Evolutionary conservation across 2,888 invertebrate genomes (phyloP).

Genomic region (Eupithecia dodoneata): DNA sequence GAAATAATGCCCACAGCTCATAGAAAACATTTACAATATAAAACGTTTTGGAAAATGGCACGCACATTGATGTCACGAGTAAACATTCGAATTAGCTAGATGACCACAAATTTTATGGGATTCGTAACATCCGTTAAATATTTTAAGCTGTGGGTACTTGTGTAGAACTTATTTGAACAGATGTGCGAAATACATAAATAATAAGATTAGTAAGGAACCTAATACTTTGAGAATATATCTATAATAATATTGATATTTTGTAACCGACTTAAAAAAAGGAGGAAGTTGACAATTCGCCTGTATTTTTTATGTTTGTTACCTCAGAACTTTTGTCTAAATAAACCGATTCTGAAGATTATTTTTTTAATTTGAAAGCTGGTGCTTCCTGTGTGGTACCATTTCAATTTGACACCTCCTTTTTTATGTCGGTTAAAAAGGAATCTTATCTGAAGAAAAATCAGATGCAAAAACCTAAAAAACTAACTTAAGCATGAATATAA

Average conservation of each 20-base stretch:
- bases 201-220: neutral
- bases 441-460: neutral
- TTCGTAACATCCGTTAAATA: constrained; percentile 11
- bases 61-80: constrained; percentile 49
- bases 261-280: too few species aligned
- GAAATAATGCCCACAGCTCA: neutral
- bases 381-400: too few species aligned
- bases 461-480: neutral
- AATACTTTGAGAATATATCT: neutral
- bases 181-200: neutral
- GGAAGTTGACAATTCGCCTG: too few species aligned
- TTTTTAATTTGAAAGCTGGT: too few species aligned
- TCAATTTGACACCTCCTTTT: too few species aligned
- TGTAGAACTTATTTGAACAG: neutral
- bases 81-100: constrained; percentile 46
- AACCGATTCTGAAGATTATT: too few species aligned
- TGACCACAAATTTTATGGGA: constrained; percentile 41
- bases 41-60: constrained; percentile 45
- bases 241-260: too few species aligned
- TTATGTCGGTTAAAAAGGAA: too few species aligned
- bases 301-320: too few species aligned
- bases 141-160: too few species aligned
- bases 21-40: neutral
- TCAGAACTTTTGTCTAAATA: too few species aligned
- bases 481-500: neutral